Evolutionary conservation across 2,113 vertebrate genomes (phyloP).

Genomic region (Chloropsis hardwickii): DNA sequence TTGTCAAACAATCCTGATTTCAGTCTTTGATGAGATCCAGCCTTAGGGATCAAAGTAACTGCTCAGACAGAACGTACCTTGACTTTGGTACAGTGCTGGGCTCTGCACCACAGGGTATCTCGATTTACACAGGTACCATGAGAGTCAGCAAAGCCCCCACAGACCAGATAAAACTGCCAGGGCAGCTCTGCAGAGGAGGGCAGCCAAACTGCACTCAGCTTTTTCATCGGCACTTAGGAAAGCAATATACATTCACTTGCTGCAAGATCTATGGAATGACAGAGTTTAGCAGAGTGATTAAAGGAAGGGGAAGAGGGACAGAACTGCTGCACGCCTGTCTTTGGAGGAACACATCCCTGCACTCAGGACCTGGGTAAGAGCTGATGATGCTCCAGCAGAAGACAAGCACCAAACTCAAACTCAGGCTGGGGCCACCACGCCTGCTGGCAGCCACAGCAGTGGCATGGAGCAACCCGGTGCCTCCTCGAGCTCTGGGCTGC

Average conservation of each 20-base stretch:
- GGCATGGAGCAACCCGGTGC: neutral
- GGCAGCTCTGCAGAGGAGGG: neutral
- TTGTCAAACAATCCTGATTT: slow-evolving; percentile 53
- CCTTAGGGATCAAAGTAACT: slow-evolving; percentile 42
- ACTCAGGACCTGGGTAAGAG: neutral
- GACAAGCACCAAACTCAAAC: neutral
- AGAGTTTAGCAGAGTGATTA: neutral
- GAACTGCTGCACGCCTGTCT: neutral
- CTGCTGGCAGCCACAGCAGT: neutral
- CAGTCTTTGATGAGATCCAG: slow-evolving; percentile 52
- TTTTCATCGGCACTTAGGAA: neutral
- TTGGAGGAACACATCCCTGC: accelerated
- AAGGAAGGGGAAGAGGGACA: neutral
- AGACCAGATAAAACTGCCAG: neutral
- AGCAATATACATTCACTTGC: neutral
- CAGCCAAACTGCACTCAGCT: neutral
- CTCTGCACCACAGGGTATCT: neutral
- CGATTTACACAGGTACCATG: accelerated
- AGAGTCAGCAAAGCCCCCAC: neutral
- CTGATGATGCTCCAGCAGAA: neutral
- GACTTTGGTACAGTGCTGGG: neutral
- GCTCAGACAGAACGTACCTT: neutral
- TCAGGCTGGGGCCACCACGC: neutral
- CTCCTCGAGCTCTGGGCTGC: neutral
- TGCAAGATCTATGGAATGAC: neutral